Conservation (phyloP, 2,888 invertebrate genomes). For the Ceraclea dissimilis region DNA sequence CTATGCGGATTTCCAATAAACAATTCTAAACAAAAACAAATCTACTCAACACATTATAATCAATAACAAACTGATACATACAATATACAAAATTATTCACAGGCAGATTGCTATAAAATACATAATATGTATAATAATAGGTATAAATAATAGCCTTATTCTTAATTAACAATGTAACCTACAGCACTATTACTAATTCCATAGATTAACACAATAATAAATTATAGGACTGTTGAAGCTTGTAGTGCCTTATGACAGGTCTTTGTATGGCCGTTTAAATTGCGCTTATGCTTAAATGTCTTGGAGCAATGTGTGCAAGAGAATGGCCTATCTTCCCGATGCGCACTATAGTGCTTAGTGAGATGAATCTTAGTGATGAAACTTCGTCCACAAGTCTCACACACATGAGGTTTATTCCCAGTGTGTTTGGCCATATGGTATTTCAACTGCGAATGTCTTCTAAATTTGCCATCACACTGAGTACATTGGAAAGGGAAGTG, state of each 20-base stretch:
- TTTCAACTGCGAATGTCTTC: constrained; percentile 37
- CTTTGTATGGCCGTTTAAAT: constrained; percentile 22
- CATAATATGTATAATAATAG: no score
- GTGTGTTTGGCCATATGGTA: constrained; percentile 42
- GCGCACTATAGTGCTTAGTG: constrained; percentile 20
- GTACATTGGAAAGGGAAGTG: constrained; percentile 31
- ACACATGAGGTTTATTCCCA: constrained; percentile 54
- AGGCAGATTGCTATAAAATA: no score
- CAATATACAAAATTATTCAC: no score
- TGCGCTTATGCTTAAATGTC: constrained; percentile 23
- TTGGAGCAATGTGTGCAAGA: constrained; percentile 20
- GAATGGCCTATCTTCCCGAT: constrained; percentile 20
- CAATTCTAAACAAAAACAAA: not conserved
- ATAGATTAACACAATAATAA: no score
- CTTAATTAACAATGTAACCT: no score
- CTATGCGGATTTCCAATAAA: constrained; percentile 16
- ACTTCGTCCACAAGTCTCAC: constrained; percentile 48
- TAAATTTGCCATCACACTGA: constrained; percentile 36
- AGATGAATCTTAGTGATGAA: constrained; percentile 45
- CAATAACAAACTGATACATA: no score
- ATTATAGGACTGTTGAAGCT: no score
- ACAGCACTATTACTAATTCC: no score
- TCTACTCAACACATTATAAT: not conserved
- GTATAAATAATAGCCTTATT: no score
- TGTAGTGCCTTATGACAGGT: constrained; percentile 22